phyloP scores from a whole-genome alignment of 2,113 vertebrate species.

The Crotalus horridus region DNA sequence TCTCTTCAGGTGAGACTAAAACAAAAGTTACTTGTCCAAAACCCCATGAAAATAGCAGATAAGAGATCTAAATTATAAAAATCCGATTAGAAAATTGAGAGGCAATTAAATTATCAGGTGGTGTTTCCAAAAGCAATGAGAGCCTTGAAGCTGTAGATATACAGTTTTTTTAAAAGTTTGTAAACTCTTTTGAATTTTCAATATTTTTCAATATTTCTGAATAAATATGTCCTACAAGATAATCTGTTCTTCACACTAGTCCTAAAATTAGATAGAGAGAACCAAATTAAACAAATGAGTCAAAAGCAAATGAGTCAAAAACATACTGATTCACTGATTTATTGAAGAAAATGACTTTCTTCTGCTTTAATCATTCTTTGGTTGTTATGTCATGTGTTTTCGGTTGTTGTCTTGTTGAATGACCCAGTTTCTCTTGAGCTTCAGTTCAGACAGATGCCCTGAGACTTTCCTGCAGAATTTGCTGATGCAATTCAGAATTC shows the following conservation, averaged over 20 bases:
- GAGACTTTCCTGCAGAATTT: neutral
- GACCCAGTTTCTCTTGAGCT: neutral
- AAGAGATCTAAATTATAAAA: neutral
- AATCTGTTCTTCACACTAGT: neutral
- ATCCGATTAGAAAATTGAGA: neutral
- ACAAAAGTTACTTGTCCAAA: neutral
- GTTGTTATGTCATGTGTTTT: neutral
- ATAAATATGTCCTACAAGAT: neutral
- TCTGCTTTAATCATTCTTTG: neutral
- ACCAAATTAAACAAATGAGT: neutral
- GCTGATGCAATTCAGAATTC: neutral
- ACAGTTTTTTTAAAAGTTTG: neutral
- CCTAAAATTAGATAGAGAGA: neutral
- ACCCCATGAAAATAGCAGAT: neutral
- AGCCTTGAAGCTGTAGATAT: neutral
- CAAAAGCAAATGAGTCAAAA: neutral
- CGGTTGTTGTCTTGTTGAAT: neutral
- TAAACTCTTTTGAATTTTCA: neutral
- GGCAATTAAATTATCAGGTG: neutral
- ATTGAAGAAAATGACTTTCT: neutral
- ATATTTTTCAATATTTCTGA: neutral
- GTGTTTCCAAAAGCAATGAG: neutral
- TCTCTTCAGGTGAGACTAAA: conserved; percentile 7
- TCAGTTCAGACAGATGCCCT: neutral
- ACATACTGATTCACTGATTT: neutral